Percentiles rank a stretch among this genome's conserved stretches.
phyloP scores from a whole-genome alignment of 1,140 invertebrate species.

The Atopsyche davidsoni region DNA sequence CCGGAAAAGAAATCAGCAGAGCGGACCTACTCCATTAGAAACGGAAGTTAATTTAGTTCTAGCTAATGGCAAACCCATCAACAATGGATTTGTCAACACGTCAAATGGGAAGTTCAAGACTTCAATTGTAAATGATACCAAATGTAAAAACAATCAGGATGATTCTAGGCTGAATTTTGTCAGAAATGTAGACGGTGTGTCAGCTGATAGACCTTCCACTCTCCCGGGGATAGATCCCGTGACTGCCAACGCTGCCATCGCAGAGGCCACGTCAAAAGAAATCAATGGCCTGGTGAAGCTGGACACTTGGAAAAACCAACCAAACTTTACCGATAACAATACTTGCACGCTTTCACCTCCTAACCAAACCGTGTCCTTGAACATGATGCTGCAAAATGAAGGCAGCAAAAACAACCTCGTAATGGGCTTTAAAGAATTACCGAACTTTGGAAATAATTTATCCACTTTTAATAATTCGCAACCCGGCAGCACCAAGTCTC shows the following conservation, averaged over 20 bases:
- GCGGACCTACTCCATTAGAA: conserved; percentile 39
- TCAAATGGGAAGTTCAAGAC: conserved; percentile 23
- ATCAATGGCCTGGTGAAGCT: too few relatives aligned
- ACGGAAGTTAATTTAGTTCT: conserved; percentile 50
- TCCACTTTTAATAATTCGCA: too few relatives aligned
- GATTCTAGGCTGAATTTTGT: conserved; percentile 31
- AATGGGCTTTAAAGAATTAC: conserved; percentile 43
- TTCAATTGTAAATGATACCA: conserved; percentile 21
- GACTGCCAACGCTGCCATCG: background rate
- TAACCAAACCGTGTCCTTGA: conserved; percentile 41
- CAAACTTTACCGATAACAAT: conserved; percentile 14
- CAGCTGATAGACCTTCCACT: conserved; percentile 37
- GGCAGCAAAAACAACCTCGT: conserved; percentile 32
- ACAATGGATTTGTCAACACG: conserved; percentile 29
- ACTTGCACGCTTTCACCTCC: conserved; percentile 43
- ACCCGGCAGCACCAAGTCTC: conserved; percentile 30
- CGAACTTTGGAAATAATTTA: conserved; percentile 30
- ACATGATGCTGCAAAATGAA: conserved; percentile 42
- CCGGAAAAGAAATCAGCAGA: conserved; percentile 25
- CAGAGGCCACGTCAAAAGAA: too few relatives aligned
- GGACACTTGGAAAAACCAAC: too few relatives aligned
- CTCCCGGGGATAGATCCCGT: conserved; percentile 30
- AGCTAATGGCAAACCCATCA: conserved; percentile 31
- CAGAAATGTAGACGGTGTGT: conserved; percentile 33
- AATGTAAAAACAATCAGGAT: conserved; percentile 30